These are phyloP conservation scores for Stenichneumon culpator DNA, from an alignment of 2,888 invertebrate genomes.

Conservation along the genomic window DNA sequence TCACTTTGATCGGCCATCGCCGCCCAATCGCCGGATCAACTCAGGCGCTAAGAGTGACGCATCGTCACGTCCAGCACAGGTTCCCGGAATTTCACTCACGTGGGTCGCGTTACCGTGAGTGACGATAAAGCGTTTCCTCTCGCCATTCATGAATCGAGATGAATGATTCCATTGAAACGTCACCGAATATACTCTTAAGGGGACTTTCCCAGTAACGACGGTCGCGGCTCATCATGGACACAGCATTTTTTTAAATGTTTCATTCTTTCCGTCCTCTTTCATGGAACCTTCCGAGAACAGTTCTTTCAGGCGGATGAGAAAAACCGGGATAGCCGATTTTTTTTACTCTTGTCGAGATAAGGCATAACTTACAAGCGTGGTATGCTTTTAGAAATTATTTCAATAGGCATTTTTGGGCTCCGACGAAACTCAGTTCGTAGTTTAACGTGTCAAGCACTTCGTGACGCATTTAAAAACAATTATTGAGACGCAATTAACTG, in stretches of 20 bases:
- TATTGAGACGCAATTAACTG: too few relatives aligned
- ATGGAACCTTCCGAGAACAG: background rate
- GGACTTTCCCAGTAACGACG: background rate
- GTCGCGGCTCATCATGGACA: background rate
- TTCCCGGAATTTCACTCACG: conserved; percentile 54
- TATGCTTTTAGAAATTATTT: too few relatives aligned
- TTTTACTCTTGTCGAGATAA: too few relatives aligned
- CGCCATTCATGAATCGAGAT: conserved; percentile 47
- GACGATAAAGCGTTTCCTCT: conserved; percentile 44
- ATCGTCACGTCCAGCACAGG: conserved; percentile 48
- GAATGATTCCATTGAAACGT: conserved; percentile 54
- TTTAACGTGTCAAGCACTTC: too few relatives aligned
- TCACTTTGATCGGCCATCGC: conserved; percentile 47
- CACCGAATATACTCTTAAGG: conserved; percentile 36
- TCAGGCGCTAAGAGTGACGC: conserved; percentile 49
- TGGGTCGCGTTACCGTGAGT: conserved; percentile 25
- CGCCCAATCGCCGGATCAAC: conserved; percentile 1
- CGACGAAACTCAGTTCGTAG: too few relatives aligned
- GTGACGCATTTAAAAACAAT: too few relatives aligned
- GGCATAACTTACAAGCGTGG: too few relatives aligned
- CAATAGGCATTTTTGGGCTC: too few relatives aligned
- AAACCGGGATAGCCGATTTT: background rate
- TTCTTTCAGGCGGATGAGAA: background rate
- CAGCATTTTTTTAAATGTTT: background rate
- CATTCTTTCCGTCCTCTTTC: background rate